Evolutionary conservation across 2,888 invertebrate species (phyloP), one percentile per base, ranked within the genome.

Genomic region (Latheticus oryzae): DNA sequence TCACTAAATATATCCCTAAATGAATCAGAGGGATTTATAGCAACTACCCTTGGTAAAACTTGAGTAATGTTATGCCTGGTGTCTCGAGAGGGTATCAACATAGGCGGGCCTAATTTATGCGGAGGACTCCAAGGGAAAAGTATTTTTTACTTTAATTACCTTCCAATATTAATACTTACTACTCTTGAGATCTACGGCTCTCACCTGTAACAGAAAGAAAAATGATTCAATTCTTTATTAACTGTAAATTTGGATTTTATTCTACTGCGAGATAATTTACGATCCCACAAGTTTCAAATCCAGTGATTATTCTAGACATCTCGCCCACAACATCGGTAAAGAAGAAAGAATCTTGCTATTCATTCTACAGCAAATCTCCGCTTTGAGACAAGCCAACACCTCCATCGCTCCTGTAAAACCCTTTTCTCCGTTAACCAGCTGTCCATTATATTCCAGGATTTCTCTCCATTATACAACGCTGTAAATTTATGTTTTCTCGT

Each of bases 11-110:
- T 19, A 3, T 21, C 8, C 26, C 42, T 42, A 42, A 42, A 35
- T 42, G 42, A 26, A 42, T 42, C 42, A 42, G n/a, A 9, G n/a
- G 5, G 32, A 45, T 45, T 45, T 45, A 45, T 45, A 11, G 32
- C 16, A 24, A 9, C 24, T 16, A 26, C 42, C 42, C 42, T 16
- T 16, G 23, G 21, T 16, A 13, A 21, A 38, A 38, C 38, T 13
- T 26, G 42, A 42, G 26, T 42, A 42, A 42, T 42, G 35, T 17
- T 30, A 30, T 30, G 13, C 30, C 12, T 4, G 9, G 11, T 17
- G 35, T 17, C 35, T 4, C 35, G 4, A 2, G 35, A 16, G 35
- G 7, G n/a, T 17, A 15, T 35, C 7, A 16, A 17, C 35, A 35
- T 17, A 30, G 7, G 16, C 17, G 4, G 2, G 8, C 35, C 5